Base-by-base conservation (phyloP, 2,888 invertebrate species). In the Rhogogaster chlorosoma region DNA sequence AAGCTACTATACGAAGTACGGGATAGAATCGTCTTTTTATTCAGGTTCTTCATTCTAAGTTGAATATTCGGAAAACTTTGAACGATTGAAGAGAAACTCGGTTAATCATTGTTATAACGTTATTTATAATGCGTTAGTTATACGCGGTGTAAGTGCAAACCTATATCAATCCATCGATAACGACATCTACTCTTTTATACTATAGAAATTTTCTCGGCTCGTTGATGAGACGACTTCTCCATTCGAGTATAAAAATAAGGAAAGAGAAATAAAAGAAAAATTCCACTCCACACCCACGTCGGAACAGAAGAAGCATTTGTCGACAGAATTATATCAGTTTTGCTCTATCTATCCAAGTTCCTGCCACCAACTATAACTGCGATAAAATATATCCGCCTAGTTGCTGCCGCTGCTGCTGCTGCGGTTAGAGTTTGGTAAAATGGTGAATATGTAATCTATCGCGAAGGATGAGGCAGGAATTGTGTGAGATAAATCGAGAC, bases 261-360 rank as follows among this genome's bases (percentile, higher is more conserved):
- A 22, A 42, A 73, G 0, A 73, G 10, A 73, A 15, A 26, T 18
- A 18, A 0, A 12, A 7, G 3, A 42, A 36, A 22, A 42, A 73
- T 12, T 12, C n/a, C 10, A 42, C 38, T 73, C 26, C 26, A 73
- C 49, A 77, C 77, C 77, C 77, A 77, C 77, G 77, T 53, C 53
- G 42, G 36, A 80, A 80, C 80, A 61, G 38, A 38, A 61, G 61
- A 36, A 38, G 26, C 57, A 64, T 61, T 61, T 61, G 80, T 80
- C 45, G 80, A 80, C 38, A 42, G 64, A 80, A 22, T 80, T 80
- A 80, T 80, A 61, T 80, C 61, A 49, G 29, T 53, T 7, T 53
- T 80, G 22, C 80, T 57, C 80, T 80, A 80, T 80, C 80, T 73
- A 42, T n/a, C 38, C 22, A 53, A 57, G 80, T 80, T 80, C 80